Percentiles rank a stretch among this genome's conserved stretches.
Evolutionary conservation across 1,140 invertebrate genomes (phyloP).

Genomic region (Scaptodrosophila lebanonensis): DNA sequence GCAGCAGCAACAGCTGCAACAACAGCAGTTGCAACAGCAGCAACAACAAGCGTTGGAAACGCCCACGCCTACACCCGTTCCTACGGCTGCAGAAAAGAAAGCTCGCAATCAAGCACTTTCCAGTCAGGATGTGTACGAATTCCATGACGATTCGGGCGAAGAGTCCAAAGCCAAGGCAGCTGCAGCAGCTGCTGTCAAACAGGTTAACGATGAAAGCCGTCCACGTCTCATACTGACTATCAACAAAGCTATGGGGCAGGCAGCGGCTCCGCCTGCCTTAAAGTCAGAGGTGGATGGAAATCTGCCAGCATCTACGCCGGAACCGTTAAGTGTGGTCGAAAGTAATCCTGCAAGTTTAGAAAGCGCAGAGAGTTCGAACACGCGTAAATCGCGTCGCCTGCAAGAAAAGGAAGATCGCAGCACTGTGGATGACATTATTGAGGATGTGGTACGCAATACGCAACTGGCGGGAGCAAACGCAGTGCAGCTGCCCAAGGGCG

Average conservation of each 20-base stretch:
- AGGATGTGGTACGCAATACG: conserved; percentile 87
- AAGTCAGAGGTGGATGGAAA: conserved; percentile 15
- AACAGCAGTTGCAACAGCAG: conserved; percentile 49
- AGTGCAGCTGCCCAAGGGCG: conserved; percentile 62
- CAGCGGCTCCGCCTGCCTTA: conserved; percentile 12
- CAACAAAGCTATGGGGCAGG: conserved; percentile 62
- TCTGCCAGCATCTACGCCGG: conserved; percentile 17
- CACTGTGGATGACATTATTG: conserved; percentile 90
- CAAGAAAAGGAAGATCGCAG: conserved; percentile 86
- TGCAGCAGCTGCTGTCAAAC: not conserved
- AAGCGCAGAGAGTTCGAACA: conserved; percentile 82
- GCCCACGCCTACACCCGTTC: conserved; percentile 21
- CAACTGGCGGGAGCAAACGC: conserved; percentile 47
- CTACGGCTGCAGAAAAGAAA: conserved; percentile 64
- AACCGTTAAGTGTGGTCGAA: conserved; percentile 10
- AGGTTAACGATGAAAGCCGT: conserved; percentile 78
- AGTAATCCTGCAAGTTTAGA: conserved; percentile 76
- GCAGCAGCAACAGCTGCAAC: conserved; percentile 56
- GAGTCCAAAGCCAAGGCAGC: conserved; percentile 71
- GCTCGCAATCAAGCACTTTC: conserved; percentile 54
- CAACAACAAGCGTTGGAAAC: conserved; percentile 27
- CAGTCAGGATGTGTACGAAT: conserved; percentile 86
- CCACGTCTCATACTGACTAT: conserved; percentile 88
- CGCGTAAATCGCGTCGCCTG: conserved; percentile 87
- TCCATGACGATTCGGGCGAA: conserved; percentile 89